Conservation (phyloP, 2,888 invertebrate genomes). For the Diogma glabrata region DNA sequence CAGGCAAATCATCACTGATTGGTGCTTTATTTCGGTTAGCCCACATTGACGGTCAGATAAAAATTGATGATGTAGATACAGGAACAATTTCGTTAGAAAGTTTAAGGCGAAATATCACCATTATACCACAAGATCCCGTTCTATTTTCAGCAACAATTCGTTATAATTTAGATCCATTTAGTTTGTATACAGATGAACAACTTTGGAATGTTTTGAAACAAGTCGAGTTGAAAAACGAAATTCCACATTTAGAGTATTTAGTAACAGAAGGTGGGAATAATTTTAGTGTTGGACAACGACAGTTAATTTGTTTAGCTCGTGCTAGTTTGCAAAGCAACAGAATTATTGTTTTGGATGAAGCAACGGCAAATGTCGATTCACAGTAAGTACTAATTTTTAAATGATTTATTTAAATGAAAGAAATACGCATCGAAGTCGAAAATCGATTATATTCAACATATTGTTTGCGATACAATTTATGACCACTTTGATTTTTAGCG, state of each 20-base stretch:
- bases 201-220: conserved; percentile 32
- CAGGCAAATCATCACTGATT: conserved; percentile 70
- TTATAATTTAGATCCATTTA: conserved; percentile 24
- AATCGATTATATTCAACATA: no score
- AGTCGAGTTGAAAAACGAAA: conserved; percentile 42
- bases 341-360: no score
- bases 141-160: conserved; percentile 19
- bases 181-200: conserved; percentile 30
- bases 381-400: no score
- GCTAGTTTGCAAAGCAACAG: no score
- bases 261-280: conserved; percentile 46
- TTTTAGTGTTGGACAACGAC: conserved; percentile 38
- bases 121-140: conserved; percentile 46
- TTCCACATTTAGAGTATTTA: conserved; percentile 41
- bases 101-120: conserved; percentile 41
- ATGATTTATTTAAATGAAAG: no score
- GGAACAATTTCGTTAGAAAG: conserved; percentile 39
- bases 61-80: conserved; percentile 58
- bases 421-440: no score
- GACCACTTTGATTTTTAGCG: no score
- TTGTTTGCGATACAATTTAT: no score
- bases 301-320: no score
- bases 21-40: conserved; percentile 67
- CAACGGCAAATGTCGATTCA: no score
- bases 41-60: conserved; percentile 54